Base-by-base conservation (phyloP, 1,140 invertebrate genomes). In the Elysia chlorotica region DNA sequence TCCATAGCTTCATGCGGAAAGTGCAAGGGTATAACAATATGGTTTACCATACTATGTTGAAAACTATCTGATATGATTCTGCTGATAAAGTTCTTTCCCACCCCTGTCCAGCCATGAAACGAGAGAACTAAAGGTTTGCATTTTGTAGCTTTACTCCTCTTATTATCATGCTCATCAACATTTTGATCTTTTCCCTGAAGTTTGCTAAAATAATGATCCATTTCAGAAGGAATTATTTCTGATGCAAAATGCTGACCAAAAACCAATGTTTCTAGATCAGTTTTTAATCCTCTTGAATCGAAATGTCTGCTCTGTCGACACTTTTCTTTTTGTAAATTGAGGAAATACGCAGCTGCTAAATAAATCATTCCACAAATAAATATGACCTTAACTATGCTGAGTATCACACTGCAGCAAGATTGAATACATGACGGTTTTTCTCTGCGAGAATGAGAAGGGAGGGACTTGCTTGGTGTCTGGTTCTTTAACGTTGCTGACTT, bases 51-150 rank as follows among this genome's bases (percentile, higher is more conserved):
- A 25, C 56, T 69, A 28, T 72, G 61, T 14, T 74, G 59, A 61
- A 85, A 80, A n/a, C 74, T 41, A 23, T 81, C 71, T 1, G 76
- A 41, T 28, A 84, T 77, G 48, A 83, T 79, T 68, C 77, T 76
- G 53, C 79, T 83, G 2, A 83, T 68, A 72, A 79, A 82, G 67
- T 84, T 85, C 73, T 85, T 85, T 2, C 84, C 84, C 25, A 83
- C 80, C 25, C 84, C 84, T 33, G 84, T 84, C 82, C 84, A 84
- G 0, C 84, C 84, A 79, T 85, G 80, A 41, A 85, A 81, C 33
- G 82, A 85, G 10, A 85, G 66, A 0, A 84, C 81, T 1, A 83
- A 66, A 36, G 75, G 73, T 65, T 77, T 75, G 57, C 33, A 66
- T 65, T 31, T n/a, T n/a, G n/a, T n/a, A n/a, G n/a, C n/a, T n/a